A percentile compares a stretch with the other conserved stretches of the same genome.
phyloP scores from a whole-genome alignment of 2,888 invertebrate genomes.

The Hedychridium roseum region DNA sequence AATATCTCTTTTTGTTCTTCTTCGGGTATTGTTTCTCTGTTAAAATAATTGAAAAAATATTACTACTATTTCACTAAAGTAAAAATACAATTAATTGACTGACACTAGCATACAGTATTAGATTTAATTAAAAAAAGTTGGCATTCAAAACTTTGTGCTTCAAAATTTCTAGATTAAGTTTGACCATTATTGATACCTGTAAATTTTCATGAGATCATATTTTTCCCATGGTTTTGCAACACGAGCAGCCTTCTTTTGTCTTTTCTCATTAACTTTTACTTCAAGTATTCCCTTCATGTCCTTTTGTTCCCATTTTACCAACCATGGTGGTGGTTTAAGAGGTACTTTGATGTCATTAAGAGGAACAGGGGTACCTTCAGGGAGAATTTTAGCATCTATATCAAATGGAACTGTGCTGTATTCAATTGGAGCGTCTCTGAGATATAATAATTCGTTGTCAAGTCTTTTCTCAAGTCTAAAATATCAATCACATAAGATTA shows the following conservation, averaged over 20 bases:
- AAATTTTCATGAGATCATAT: conserved; percentile 93
- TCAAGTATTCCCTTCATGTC: conserved; percentile 78
- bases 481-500: too few species aligned
- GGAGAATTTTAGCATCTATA: conserved; percentile 84
- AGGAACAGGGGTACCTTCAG: conserved; percentile 81
- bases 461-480: conserved; percentile 85
- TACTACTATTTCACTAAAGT: too few species aligned
- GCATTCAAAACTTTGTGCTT: background rate
- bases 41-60: conserved; percentile 45
- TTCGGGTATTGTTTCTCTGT: conserved; percentile 81
- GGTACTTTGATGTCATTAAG: conserved; percentile 77
- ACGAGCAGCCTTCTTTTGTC: conserved; percentile 66
- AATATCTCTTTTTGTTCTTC: conserved; percentile 89
- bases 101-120: background rate
- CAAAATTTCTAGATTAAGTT: conserved; percentile 20
- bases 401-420: conserved; percentile 92
- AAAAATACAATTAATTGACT: background rate
- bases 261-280: conserved; percentile 67
- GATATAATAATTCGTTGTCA: conserved; percentile 87
- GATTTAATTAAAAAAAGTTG: background rate
- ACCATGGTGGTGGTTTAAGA: conserved; percentile 87
- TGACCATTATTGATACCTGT: too few species aligned
- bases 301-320: conserved; percentile 86
- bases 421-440: conserved; percentile 89
- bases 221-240: conserved; percentile 82